These are phyloP conservation scores for Andinoacara biseriatus DNA, from an alignment of 2,113 vertebrate species.

Conservation along the genomic window DNA sequence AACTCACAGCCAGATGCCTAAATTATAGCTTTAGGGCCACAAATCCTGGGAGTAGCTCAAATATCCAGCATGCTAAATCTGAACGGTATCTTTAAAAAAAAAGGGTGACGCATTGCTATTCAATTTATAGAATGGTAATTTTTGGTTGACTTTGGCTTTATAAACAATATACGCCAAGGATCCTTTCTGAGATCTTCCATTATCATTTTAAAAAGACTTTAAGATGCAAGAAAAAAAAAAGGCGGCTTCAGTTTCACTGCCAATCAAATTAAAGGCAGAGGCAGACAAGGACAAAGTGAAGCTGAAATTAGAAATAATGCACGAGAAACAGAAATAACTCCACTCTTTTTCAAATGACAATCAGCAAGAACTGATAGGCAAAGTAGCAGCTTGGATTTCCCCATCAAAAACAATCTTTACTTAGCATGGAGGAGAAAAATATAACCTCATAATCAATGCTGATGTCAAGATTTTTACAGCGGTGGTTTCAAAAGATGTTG, in stretches of 20 bases:
- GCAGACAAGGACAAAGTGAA: constrained; percentile 1
- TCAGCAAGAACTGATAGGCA: constrained; percentile 1
- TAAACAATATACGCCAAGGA: constrained; percentile 28
- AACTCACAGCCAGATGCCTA: constrained; percentile 62
- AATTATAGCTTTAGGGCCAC: constrained; percentile 77
- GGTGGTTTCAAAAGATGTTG: constrained; percentile 70
- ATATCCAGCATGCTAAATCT: constrained; percentile 53
- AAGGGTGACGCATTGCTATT: constrained; percentile 54
- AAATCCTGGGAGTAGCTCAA: constrained; percentile 70
- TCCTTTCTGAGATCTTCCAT: background rate
- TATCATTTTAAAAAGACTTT: constrained; percentile 13
- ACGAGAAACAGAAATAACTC: constrained; percentile 1
- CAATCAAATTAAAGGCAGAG: background rate
- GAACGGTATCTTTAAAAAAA: constrained; percentile 52
- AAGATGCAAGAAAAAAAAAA: background rate
- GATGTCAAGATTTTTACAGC: constrained; percentile 63
- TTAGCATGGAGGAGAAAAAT: constrained; percentile 16
- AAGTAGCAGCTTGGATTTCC: constrained; percentile 28
- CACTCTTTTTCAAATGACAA: background rate
- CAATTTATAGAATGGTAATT: constrained; percentile 41
- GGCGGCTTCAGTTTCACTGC: background rate
- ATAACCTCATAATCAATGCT: constrained; percentile 27
- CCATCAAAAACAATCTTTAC: background rate
- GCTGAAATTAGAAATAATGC: background rate
- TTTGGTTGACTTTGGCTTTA: constrained; percentile 35